Evolutionary conservation across 2,797 vertebrate species (phyloP).

Genomic region (Fistularia tabacaria): DNA sequence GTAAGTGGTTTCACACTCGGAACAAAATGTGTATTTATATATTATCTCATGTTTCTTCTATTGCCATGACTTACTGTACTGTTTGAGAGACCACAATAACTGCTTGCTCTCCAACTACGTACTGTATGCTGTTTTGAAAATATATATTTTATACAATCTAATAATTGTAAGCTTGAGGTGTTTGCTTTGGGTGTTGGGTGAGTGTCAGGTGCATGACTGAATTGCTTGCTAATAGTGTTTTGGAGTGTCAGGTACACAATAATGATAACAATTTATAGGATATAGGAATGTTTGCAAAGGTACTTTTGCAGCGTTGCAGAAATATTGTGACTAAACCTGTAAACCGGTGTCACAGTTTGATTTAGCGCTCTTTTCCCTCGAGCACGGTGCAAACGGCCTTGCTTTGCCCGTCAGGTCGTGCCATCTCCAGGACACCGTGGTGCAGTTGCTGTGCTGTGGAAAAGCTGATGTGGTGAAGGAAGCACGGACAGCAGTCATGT

Average conservation of each 20-base stretch:
- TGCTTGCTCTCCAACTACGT: slow-evolving; percentile 37
- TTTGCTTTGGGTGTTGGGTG: not conserved
- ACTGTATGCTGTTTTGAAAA: slow-evolving; percentile 35
- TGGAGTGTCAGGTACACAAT: no score
- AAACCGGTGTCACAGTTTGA: slow-evolving; percentile 30
- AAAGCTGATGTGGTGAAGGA: slow-evolving; percentile 50
- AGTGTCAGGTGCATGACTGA: slow-evolving; percentile 2
- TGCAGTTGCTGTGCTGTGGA: slow-evolving; percentile 34
- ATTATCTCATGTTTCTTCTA: slow-evolving; percentile 32
- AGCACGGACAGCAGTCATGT: slow-evolving; percentile 59
- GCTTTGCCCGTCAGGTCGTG: slow-evolving; percentile 31
- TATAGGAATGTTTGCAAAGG: no score
- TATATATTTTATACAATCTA: slow-evolving; percentile 35
- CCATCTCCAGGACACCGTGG: slow-evolving; percentile 28
- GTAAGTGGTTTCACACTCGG: slow-evolving; percentile 33
- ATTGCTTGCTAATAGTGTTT: not conserved
- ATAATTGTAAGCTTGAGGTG: slow-evolving; percentile 28
- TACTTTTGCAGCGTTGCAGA: no score
- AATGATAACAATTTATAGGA: no score
- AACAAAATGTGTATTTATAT: slow-evolving; percentile 48
- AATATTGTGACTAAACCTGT: no score
- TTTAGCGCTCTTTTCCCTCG: slow-evolving; percentile 34
- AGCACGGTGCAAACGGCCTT: slow-evolving; percentile 31
- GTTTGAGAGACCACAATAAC: slow-evolving; percentile 28
- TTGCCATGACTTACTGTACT: slow-evolving; percentile 40